These are phyloP conservation scores for Lepeophtheirus salmonis DNA, from an alignment of 1,140 invertebrate genomes.

Conservation along the genomic window DNA sequence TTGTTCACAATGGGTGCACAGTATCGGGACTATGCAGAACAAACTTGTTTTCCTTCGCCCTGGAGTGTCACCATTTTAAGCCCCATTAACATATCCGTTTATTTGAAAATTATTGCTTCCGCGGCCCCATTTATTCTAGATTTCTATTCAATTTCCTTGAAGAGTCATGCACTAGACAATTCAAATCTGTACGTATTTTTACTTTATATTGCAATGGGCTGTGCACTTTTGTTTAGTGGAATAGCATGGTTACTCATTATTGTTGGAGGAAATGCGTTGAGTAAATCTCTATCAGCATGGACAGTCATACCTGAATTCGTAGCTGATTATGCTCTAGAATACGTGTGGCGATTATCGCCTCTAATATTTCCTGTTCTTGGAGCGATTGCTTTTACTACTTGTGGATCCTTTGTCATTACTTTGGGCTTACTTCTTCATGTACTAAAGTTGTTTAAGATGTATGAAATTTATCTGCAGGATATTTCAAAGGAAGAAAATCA, in stretches of 20 bases:
- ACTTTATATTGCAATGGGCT: background rate
- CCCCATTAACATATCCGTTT: background rate
- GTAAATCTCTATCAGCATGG: background rate
- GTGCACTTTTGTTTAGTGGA: background rate
- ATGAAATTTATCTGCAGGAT: background rate
- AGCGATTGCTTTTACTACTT: background rate
- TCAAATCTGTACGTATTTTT: background rate
- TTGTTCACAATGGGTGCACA: background rate
- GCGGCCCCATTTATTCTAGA: background rate
- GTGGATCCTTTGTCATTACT: conserved; percentile 3
- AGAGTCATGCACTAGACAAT: background rate
- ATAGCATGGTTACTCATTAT: background rate
- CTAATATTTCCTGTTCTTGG: background rate
- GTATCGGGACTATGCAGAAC: background rate
- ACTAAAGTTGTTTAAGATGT: conserved; percentile 7
- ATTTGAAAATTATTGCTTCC: background rate
- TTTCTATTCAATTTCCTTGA: background rate
- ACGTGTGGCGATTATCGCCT: background rate
- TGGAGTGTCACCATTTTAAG: background rate
- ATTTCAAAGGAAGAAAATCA: background rate
- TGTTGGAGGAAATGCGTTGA: background rate
- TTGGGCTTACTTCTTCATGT: background rate
- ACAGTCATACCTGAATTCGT: background rate
- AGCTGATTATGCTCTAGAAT: background rate
- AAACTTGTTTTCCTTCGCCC: background rate